A percentile compares a stretch with the other conserved stretches of the same genome.
These are phyloP conservation scores for Orgyia antiqua DNA, from an alignment of 2,888 invertebrate species.

Conservation along the genomic window DNA sequence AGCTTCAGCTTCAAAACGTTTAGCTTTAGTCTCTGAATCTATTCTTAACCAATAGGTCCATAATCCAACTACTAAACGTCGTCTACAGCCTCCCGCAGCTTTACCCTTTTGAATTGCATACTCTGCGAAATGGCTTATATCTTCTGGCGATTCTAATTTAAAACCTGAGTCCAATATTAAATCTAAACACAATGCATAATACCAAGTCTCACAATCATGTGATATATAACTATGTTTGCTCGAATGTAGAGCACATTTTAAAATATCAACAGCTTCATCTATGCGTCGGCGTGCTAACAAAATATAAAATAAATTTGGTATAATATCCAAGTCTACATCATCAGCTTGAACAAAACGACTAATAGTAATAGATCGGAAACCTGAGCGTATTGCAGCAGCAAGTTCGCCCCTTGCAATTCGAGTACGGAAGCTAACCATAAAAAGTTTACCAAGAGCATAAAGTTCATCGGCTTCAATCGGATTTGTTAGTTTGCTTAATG, in stretches of 20 bases:
- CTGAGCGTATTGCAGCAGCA: constrained; percentile 49
- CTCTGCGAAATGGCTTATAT: constrained; percentile 60
- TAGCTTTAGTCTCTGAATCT: constrained; percentile 49
- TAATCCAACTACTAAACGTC: constrained; percentile 51
- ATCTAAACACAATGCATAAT: constrained; percentile 78
- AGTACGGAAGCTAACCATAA: constrained; percentile 59
- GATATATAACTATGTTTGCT: constrained; percentile 30
- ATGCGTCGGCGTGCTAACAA: constrained; percentile 61
- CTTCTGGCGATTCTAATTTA: constrained; percentile 63
- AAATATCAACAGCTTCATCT: constrained; percentile 67
- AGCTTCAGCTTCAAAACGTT: constrained; percentile 60
- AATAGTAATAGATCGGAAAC: constrained; percentile 55
- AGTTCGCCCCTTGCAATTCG: constrained; percentile 52
- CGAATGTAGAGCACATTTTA: constrained; percentile 46
- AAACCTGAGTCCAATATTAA: constrained; percentile 77
- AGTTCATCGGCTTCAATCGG: constrained; percentile 63
- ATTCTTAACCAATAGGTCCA: constrained; percentile 68
- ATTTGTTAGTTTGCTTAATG: constrained; percentile 40
- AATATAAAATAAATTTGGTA: constrained; percentile 64
- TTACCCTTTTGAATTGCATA: constrained; percentile 41
- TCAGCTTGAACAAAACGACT: constrained; percentile 62
- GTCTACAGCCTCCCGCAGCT: constrained; percentile 38
- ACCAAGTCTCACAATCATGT: constrained; percentile 64
- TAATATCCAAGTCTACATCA: constrained; percentile 55
- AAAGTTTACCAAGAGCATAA: constrained; percentile 61